phyloP scores from a whole-genome alignment of 2,797 vertebrate species.

The Ataeniobius toweri region DNA sequence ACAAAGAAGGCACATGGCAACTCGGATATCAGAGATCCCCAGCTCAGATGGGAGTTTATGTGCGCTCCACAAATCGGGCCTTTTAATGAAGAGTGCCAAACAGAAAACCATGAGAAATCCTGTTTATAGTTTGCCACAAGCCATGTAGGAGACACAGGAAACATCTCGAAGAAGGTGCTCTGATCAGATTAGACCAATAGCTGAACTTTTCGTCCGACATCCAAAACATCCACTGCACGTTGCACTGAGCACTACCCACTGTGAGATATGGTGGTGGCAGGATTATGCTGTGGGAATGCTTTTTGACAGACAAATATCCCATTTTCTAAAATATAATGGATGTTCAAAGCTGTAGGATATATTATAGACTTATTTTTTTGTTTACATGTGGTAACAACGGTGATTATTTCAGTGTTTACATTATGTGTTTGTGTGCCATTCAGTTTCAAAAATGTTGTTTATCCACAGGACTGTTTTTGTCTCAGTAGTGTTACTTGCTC shows the following conservation, averaged over 20 bases:
- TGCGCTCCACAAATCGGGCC: not conserved
- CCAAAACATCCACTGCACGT: no score
- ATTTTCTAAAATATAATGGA: not conserved
- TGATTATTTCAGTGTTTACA: not conserved
- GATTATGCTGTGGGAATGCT: not conserved
- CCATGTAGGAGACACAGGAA: not conserved
- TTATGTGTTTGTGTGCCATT: not conserved
- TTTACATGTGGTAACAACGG: not conserved
- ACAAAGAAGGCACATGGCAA: not conserved
- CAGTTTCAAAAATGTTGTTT: slow-evolving; percentile 4
- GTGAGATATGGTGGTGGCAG: not conserved
- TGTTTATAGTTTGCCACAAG: not conserved
- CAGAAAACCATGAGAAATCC: not conserved
- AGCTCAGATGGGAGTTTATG: not conserved
- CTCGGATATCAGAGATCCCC: not conserved
- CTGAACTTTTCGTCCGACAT: no score
- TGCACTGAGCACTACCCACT: not conserved
- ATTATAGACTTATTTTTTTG: not conserved
- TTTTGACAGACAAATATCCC: not conserved
- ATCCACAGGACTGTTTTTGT: slow-evolving; percentile 6
- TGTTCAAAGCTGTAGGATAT: not conserved
- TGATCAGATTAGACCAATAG: not conserved
- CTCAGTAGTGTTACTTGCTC: not conserved
- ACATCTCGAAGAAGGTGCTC: not conserved
- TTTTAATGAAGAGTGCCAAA: not conserved